Evolutionary conservation across 2,113 vertebrate species (phyloP), one percentile per base, ranked within the genome.

Genomic region (Halcyon malimbica): DNA sequence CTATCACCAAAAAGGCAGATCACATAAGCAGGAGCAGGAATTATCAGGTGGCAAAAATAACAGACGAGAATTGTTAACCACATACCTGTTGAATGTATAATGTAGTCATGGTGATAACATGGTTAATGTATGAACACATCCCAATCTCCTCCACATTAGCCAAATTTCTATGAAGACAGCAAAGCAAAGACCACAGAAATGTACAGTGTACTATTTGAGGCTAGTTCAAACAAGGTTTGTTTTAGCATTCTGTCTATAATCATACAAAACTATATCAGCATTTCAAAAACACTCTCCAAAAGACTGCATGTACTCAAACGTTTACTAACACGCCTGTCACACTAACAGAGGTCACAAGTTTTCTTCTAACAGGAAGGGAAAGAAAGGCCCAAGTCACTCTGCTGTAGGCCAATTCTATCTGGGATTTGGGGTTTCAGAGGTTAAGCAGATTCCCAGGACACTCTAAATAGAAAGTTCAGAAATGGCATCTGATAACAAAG

Each of bases 81-180:
- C 94, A 11, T 98, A 99, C 99, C 99, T 99, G 99, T 84, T 99
- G 99, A 96, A 99, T 99, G 84, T 99, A 99, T 29, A 99, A 98
- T 0, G 99, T 99, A 64, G 99, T 99, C 99, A 99, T 99, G 93
- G 98, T 99, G 97, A 99, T 99, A 90, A 99, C 98, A 95, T 99
- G 99, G 97, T 99, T 99, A 97, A 99, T 99, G 88, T 99, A 99
- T 10, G 99, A 99, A 93, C 99, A 99, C 83, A 99, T 99, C 42
- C 99, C 99, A 90, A 99, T 99, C 98, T 99, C 99, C 92, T 99
- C 99, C 93, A 99, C 99, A 37, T 99, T 99, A 94, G 99, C 99
- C 87, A 99, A 97, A 97, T 99, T 99, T 97, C 99, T 99, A 92
- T 57, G 44, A 97, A 59, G 75, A 85, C 83, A 96, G 94, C 69